Evolutionary conservation across 2,113 vertebrate genomes (phyloP).

Genomic region (Addax nasomaculatus): DNA sequence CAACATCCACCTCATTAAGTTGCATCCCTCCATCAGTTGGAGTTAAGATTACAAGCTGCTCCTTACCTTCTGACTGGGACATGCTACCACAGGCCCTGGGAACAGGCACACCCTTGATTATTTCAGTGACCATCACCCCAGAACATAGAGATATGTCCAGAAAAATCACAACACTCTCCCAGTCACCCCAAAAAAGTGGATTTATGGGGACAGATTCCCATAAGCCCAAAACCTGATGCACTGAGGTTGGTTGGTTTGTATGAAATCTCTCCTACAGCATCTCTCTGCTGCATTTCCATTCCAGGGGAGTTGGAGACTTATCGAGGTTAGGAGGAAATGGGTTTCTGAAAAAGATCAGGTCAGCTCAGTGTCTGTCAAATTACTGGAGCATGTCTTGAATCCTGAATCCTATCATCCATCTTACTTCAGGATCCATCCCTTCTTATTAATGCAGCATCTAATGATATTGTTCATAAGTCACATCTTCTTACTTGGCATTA

Average conservation of each 20-base stretch:
- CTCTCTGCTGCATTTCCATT: background rate
- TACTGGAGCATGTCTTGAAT: constrained; percentile 13
- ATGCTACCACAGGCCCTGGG: background rate
- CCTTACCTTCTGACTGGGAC: background rate
- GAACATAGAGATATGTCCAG: background rate
- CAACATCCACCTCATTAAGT: background rate
- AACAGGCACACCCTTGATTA: background rate
- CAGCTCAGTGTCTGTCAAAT: background rate
- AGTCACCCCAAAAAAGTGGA: background rate
- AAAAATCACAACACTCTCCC: background rate
- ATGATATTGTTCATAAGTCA: background rate
- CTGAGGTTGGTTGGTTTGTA: background rate
- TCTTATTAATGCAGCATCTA: background rate
- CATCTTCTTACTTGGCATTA: background rate
- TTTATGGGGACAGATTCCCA: background rate
- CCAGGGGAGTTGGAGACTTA: background rate
- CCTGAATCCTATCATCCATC: background rate
- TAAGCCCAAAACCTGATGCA: background rate
- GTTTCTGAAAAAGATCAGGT: constrained; percentile 34
- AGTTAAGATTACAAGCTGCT: background rate
- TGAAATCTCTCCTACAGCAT: background rate
- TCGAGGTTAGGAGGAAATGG: constrained; percentile 1
- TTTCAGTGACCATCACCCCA: background rate
- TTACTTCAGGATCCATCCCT: background rate
- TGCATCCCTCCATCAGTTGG: no score